Conservation (phyloP, 1,140 invertebrate species). For the Drosophila murphyi region DNA sequence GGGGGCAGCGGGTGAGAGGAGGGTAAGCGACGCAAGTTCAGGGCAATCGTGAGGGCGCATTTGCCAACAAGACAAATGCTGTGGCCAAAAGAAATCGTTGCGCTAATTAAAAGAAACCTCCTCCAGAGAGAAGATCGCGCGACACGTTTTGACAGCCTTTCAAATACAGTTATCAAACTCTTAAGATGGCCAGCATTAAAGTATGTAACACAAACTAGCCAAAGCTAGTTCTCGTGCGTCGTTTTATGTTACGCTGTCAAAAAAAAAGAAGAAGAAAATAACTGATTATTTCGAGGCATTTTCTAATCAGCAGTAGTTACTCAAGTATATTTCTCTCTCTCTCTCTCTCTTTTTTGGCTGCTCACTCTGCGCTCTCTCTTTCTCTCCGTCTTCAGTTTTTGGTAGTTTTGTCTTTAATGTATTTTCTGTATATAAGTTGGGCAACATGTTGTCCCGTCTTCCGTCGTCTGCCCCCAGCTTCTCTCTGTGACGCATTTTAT, state of each 20-base stretch:
- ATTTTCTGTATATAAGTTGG: slow-evolving; percentile 58
- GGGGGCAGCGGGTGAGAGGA: background rate
- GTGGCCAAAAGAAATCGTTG: background rate
- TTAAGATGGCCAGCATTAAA: too few relatives aligned
- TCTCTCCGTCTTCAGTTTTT: slow-evolving; percentile 5
- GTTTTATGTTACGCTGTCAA: background rate
- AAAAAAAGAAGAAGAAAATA: background rate
- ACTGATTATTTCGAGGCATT: background rate
- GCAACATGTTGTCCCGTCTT: slow-evolving; percentile 41
- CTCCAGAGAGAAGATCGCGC: slow-evolving; percentile 2
- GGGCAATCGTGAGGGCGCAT: slow-evolving; percentile 36
- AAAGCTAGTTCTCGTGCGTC: too few relatives aligned
- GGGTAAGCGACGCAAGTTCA: slow-evolving; percentile 25
- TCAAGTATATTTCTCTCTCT: slow-evolving; percentile 16
- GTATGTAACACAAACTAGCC: too few relatives aligned
- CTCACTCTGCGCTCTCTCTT: too few relatives aligned
- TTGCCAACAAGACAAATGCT: slow-evolving; percentile 29
- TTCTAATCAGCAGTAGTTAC: slow-evolving; percentile 33
- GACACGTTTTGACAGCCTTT: background rate
- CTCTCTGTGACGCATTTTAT: slow-evolving; percentile 45
- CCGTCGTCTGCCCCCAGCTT: background rate
- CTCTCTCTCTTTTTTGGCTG: background rate
- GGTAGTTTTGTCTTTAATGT: slow-evolving; percentile 13
- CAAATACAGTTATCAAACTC: too few relatives aligned
- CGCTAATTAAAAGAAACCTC: slow-evolving; percentile 21